Conservation (phyloP, 2,113 vertebrate genomes). For the Zingel zingel region DNA sequence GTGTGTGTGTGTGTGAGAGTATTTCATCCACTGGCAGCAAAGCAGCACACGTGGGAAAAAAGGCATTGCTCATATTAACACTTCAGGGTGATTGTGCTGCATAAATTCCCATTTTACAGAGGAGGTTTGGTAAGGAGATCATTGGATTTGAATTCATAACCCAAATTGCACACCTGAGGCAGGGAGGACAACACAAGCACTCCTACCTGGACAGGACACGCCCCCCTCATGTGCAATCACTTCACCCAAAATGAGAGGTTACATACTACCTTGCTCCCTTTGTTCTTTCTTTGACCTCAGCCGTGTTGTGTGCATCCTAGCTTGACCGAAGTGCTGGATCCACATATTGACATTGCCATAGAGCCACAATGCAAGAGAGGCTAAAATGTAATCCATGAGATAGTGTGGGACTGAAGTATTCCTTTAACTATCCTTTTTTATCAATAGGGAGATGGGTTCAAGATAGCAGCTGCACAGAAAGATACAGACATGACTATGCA, state of each 20-base stretch:
- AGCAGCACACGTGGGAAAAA: constrained; percentile 16
- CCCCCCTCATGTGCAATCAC: neutral
- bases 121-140: neutral
- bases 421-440: neutral
- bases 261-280: neutral
- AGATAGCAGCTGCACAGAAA: neutral
- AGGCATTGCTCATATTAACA: constrained; percentile 24
- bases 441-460: neutral
- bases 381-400: neutral
- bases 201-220: neutral
- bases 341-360: no score
- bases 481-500: neutral
- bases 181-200: neutral
- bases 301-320: neutral
- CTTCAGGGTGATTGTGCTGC: constrained; percentile 33
- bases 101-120: constrained; percentile 32
- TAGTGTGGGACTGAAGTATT: neutral
- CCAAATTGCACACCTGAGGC: neutral
- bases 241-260: neutral
- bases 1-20: neutral
- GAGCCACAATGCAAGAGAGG: no score
- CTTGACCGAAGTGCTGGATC: no score
- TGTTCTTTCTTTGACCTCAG: neutral
- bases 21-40: neutral
- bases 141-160: constrained; percentile 1